Conservation (phyloP, 37 sponge, comb jelly and placozoan genomes). For the Oopsacas minuta region DNA sequence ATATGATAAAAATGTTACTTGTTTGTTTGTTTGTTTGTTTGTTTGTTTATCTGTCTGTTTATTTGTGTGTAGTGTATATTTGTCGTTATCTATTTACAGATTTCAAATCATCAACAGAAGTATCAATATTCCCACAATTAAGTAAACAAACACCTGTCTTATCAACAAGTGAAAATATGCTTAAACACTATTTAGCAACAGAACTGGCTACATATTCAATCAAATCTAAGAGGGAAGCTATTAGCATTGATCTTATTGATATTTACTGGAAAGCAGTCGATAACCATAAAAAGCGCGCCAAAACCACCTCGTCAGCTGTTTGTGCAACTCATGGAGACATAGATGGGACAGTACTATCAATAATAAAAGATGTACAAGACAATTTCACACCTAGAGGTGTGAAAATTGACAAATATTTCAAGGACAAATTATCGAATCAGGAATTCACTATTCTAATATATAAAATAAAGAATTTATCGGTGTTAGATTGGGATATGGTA, state of each 20-base stretch:
- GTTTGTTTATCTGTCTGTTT: neutral
- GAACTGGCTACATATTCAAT: neutral
- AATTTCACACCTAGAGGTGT: conserved; percentile 6
- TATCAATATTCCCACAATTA: neutral
- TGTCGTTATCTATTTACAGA: neutral
- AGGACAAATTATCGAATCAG: neutral
- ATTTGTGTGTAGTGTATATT: neutral
- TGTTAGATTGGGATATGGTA: neutral
- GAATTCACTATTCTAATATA: neutral
- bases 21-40: too few relatives aligned
- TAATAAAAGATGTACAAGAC: neutral
- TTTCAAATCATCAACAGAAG: neutral
- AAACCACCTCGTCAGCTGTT: neutral
- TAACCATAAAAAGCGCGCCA: neutral
- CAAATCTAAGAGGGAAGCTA: neutral
- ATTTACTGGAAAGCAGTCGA: neutral
- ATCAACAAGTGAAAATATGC: neutral
- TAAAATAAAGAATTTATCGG: neutral
- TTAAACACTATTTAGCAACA: neutral
- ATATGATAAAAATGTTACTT: too few relatives aligned
- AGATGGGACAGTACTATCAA: neutral
- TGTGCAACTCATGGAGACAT: neutral
- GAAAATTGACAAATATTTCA: neutral
- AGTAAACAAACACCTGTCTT: neutral
- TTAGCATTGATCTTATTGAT: neutral